Conservation (phyloP, 2,113 vertebrate genomes). For the Anas platyrhynchos region DNA sequence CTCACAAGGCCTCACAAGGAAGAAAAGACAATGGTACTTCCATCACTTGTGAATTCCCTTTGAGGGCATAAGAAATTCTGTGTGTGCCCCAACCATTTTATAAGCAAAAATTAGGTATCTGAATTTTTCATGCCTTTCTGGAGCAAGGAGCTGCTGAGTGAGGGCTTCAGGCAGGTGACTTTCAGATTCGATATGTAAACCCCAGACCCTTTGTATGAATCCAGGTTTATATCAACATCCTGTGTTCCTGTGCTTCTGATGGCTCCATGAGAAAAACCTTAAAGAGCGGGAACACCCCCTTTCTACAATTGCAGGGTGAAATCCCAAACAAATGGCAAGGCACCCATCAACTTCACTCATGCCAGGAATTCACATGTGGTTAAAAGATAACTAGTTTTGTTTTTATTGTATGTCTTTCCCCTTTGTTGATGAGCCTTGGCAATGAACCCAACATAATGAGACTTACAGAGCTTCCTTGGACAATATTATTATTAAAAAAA, state of each 20-base stretch:
- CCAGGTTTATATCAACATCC: not conserved
- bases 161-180: not conserved
- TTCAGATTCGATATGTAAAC: not conserved
- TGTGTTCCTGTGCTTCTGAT: not conserved
- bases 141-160: not conserved
- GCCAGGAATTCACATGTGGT: slow-evolving; percentile 31
- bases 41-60: not conserved
- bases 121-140: not conserved
- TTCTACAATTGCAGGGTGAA: not conserved
- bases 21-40: not conserved
- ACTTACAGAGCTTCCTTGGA: slow-evolving; percentile 39
- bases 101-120: not conserved
- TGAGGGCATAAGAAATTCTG: not conserved
- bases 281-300: not conserved
- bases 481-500: slow-evolving; percentile 14
- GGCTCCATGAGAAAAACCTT: not conserved
- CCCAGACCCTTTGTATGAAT: not conserved
- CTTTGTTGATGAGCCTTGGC: slow-evolving; percentile 17
- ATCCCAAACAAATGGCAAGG: not conserved
- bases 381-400: slow-evolving; percentile 12
- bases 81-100: not conserved
- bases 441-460: slow-evolving; percentile 20
- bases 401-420: not conserved
- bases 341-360: not conserved
- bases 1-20: not conserved